A percentile compares a stretch with the other conserved stretches of the same genome.
Conservation (phyloP, 2,113 vertebrate genomes). For the Toxotes jaculatrix region DNA sequence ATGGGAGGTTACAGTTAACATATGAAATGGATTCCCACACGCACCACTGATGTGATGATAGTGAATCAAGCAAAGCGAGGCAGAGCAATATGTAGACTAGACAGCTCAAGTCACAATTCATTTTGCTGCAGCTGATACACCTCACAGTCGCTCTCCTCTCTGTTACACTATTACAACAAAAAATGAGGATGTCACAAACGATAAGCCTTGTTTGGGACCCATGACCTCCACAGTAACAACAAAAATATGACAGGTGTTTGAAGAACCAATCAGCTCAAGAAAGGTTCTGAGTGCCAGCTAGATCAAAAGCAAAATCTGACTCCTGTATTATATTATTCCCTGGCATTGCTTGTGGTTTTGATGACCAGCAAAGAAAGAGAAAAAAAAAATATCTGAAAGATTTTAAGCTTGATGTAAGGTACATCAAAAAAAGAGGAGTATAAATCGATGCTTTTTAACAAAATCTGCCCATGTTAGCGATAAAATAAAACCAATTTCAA, state of each 20-base stretch:
- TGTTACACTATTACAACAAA: slow-evolving; percentile 27
- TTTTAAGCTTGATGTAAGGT: background rate
- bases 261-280: slow-evolving; percentile 25
- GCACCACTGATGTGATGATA: slow-evolving; percentile 55
- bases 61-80: slow-evolving; percentile 57
- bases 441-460: background rate
- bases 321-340: background rate
- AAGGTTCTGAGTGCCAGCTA: background rate
- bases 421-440: background rate
- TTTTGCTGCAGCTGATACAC: slow-evolving; percentile 50
- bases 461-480: slow-evolving; percentile 6
- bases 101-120: slow-evolving; percentile 64
- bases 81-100: slow-evolving; percentile 42
- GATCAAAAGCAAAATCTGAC: slow-evolving; percentile 14
- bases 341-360: background rate
- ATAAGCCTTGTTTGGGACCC: slow-evolving; percentile 37
- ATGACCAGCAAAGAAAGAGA: background rate
- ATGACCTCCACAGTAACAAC: slow-evolving; percentile 39
- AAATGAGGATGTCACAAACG: slow-evolving; percentile 60
- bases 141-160: slow-evolving; percentile 43
- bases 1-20: slow-evolving; percentile 39
- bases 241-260: slow-evolving; percentile 20
- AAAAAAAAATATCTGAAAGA: slow-evolving; percentile 1
- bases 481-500: slow-evolving; percentile 15
- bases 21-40: slow-evolving; percentile 58